Evolutionary conservation across 2,113 vertebrate genomes (phyloP), one percentile per base, ranked within the genome.

Genomic region (Atrichornis clamosus): DNA sequence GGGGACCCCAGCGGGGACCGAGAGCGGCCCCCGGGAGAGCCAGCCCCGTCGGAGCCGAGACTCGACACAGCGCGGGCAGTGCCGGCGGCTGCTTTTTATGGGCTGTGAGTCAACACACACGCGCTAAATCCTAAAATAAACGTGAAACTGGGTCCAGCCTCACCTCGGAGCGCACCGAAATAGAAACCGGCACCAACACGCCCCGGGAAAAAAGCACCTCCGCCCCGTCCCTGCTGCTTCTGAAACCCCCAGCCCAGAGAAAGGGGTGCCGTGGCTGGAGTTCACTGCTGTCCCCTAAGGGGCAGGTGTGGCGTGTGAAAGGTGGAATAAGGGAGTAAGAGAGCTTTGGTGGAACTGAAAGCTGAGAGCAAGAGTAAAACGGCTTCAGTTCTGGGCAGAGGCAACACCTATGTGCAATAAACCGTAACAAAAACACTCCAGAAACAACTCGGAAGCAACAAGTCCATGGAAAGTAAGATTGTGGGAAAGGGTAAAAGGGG

Each of bases 321-420:
- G 1, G 6, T 30, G 16, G 8, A 7, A 37, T 0, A 15, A 0
- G 0, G 26, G 13, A 15, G 9, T 5, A 47, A 49, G 21, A 39
- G 11, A 33, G 58, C 33, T 18, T 16, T 19, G 7, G 21, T 46
- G 44, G 32, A 35, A 24, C 37, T 2, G 11, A 60, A 69, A 41
- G 10, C 14, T 33, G 18, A 0, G 1, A 46, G 9, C 19, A 33
- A 27, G 60, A 64, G 39, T 2, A 3, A 41, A 63, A 46, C 4
- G 26, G 39, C 39, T 35, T 21, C 41, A 15, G 32, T 13, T 44
- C 9, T 7, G 50, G 15, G 26, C 4, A 42, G 35, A 13, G 11
- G 11, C 15, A 42, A 53, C 26, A 55, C 17, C 3, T 2, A 2
- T 13, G 21, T 41, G 37, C 33, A 74, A n/a, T 33, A 44, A 44